These are phyloP conservation scores for Lacanobia oleracea DNA, from an alignment of 2,888 invertebrate genomes.

Conservation along the genomic window DNA sequence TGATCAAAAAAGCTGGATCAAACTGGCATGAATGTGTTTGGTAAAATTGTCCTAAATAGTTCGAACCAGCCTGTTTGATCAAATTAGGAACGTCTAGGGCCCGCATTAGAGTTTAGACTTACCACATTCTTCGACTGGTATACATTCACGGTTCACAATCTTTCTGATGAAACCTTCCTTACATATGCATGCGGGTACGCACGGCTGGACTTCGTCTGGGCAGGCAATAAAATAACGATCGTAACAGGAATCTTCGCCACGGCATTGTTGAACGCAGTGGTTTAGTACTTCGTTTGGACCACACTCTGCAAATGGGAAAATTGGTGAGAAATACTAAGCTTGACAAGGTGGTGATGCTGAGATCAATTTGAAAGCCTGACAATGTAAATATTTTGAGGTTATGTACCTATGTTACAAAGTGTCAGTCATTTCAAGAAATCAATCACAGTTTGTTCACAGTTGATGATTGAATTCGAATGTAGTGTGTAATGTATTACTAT, in stretches of 20 bases:
- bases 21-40: no score
- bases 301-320: no score
- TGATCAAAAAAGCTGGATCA: no score
- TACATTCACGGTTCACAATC: constrained; percentile 25
- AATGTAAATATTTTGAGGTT: neutral
- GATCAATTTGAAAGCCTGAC: neutral
- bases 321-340: neutral
- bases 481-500: no score
- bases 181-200: constrained; percentile 3
- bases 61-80: no score
- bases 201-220: neutral
- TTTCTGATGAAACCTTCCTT: constrained; percentile 24
- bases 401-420: neutral
- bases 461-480: no score
- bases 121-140: constrained; percentile 35
- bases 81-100: no score
- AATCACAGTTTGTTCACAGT: neutral
- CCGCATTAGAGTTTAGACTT: constrained; percentile 1
- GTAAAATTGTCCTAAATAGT: no score
- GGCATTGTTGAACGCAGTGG: constrained; percentile 2
- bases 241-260: constrained; percentile 29
- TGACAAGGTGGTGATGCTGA: neutral
- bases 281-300: constrained; percentile 14
- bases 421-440: neutral
- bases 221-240: constrained; percentile 22